Evolutionary conservation across 2,797 vertebrate species (phyloP).

Genomic region (Cygnus olor): DNA sequence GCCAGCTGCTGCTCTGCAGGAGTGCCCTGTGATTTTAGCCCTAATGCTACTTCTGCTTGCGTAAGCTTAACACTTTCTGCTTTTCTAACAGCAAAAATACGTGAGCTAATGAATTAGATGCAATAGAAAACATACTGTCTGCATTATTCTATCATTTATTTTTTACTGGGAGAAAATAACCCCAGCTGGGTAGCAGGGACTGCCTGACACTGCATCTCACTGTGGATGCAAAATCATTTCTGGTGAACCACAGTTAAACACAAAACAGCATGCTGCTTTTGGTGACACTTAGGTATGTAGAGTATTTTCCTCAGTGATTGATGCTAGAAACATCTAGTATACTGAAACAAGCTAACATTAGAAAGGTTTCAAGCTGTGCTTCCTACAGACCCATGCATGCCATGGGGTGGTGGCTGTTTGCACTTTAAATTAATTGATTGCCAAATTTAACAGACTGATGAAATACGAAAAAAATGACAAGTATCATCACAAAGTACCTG

Average conservation of each 20-base stretch:
- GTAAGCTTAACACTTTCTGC: slow-evolving; percentile 20
- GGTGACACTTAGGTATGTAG: neutral
- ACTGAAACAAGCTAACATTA: slow-evolving; percentile 1
- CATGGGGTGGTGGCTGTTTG: neutral
- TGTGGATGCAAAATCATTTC: neutral
- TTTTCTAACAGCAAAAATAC: neutral
- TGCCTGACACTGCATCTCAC: fast-evolving
- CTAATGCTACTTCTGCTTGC: neutral
- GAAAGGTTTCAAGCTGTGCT: slow-evolving; percentile 7
- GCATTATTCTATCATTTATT: neutral
- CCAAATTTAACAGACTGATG: neutral
- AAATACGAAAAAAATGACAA: neutral
- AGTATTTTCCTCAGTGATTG: neutral
- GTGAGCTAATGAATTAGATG: neutral
- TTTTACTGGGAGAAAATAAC: neutral
- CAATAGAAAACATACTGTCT: neutral
- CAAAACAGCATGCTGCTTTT: neutral
- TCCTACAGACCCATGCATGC: neutral
- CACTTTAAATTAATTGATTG: neutral
- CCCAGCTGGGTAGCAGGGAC: neutral
- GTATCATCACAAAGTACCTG: neutral
- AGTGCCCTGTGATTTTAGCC: neutral
- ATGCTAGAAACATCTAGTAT: neutral
- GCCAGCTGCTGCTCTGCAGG: neutral
- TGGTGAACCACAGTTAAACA: neutral